Evolutionary conservation across 2,888 invertebrate species (phyloP).

Genomic region (Drosophila meridiana): DNA sequence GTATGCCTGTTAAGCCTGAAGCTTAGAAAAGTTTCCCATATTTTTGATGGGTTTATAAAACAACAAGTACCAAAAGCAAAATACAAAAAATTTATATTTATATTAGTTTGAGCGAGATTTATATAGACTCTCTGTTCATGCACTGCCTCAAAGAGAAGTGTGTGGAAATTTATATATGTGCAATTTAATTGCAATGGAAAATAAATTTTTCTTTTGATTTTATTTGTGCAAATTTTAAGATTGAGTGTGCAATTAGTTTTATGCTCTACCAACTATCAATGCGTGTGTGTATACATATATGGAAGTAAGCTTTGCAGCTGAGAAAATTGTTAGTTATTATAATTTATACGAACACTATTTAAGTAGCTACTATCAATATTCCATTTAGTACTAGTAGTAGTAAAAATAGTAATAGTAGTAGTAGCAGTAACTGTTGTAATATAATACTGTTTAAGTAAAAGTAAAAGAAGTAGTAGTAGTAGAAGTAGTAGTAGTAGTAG

Average conservation of each 20-base stretch:
- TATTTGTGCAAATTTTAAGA: background rate
- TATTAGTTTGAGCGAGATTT: conserved; percentile 6
- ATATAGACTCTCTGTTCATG: conserved; percentile 8
- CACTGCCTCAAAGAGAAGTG: background rate
- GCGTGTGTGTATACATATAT: background rate
- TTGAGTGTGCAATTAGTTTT: background rate
- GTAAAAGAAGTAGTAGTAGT: no score
- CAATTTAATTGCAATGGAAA: conserved; percentile 5
- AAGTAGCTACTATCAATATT: background rate
- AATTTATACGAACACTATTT: background rate
- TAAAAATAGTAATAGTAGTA: background rate
- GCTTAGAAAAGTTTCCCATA: conserved; percentile 59
- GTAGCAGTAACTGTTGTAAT: background rate
- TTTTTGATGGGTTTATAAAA: conserved; percentile 53
- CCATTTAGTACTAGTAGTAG: background rate
- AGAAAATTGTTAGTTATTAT: background rate
- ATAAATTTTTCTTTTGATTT: background rate
- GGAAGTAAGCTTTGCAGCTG: background rate
- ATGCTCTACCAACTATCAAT: background rate
- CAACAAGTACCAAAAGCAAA: conserved; percentile 8
- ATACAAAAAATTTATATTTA: background rate
- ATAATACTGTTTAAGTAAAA: background rate
- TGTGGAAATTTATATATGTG: background rate
- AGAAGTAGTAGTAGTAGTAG: background rate
- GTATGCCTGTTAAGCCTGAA: conserved; percentile 59